Evolutionary conservation across 2,888 invertebrate species (phyloP).

Genomic region (Heteromurus nitidus): DNA sequence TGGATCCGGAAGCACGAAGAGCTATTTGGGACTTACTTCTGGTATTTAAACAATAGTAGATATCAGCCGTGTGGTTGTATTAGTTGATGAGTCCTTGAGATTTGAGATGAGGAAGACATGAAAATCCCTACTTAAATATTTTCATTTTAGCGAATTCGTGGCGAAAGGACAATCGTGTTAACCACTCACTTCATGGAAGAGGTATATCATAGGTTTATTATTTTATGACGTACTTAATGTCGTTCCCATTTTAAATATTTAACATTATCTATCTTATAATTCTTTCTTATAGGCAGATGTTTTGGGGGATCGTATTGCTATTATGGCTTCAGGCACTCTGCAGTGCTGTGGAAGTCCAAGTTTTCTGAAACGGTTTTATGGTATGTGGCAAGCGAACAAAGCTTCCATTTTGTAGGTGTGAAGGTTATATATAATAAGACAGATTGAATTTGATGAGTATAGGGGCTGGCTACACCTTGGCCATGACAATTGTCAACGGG

Average conservation of each 20-base stretch:
- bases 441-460: background rate
- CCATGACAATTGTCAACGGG: conserved; percentile 71
- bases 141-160: conserved; percentile 79
- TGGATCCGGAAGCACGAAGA: conserved; percentile 79
- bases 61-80: no score
- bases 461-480: conserved; percentile 80
- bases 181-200: conserved; percentile 85
- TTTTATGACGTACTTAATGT: background rate
- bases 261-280: background rate
- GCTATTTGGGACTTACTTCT: conserved; percentile 86
- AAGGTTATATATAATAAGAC: background rate
- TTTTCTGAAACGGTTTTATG: conserved; percentile 83
- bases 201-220: background rate
- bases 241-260: no score
- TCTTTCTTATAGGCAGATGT: conserved; percentile 80
- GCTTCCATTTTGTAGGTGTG: background rate
- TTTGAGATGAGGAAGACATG: no score
- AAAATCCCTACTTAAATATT: no score
- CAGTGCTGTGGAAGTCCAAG: conserved; percentile 88
- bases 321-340: conserved; percentile 85
- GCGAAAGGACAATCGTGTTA: conserved; percentile 87
- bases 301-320: conserved; percentile 91
- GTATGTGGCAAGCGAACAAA: conserved; percentile 69
- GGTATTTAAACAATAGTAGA: no score
- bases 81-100: no score